Base-by-base conservation (phyloP, 2,888 invertebrate species). In the Ochropleura leucogaster region DNA sequence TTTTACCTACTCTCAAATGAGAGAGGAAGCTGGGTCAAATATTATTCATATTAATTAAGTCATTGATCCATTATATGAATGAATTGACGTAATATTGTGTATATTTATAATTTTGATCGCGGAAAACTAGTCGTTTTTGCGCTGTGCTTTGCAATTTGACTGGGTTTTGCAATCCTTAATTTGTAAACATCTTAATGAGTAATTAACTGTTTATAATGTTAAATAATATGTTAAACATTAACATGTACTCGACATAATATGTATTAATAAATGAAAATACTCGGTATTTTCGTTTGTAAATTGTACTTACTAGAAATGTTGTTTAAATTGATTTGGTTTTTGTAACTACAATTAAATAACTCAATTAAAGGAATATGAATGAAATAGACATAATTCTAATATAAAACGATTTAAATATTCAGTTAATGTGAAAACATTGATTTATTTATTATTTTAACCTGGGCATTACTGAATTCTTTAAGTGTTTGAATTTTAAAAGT, bases 171-270 rank as follows among this genome's bases (percentile, higher is more conserved):
- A 68, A 42, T 44, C n/a, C 4, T 46, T 59, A n/a, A 40, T 9
- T 44, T 20, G 72, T 72, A 80, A 81, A 81, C 77, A 81, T 70
- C 72, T 72, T 40, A 16, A 42, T 69, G 77, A 80, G 7, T 69
- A 64, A 72, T 73, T 3, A 44, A 57, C 4, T 72, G 72, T 79
- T 74, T 57, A 79, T 20, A 51, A 30, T 51, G 40, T 63, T 64
- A 14, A 76, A 68, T 68, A 59, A 68, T 30, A 42, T 60, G 44
- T 67, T 55, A 30, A 59, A 67, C 59, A 67, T 75, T 57, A n/a
- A 30, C 16, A 63, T 46, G 30, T 30, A 62, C 3, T 2, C 1
- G 12, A 6, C 2, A 30, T 18, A 6, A 40, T 65, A 46, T 42
- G 16, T 65, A 18, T 44, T 40, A 12, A 62, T 47, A 8, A 71